phyloP scores from a whole-genome alignment of 2,797 vertebrate species.

The Coreius guichenoti region DNA sequence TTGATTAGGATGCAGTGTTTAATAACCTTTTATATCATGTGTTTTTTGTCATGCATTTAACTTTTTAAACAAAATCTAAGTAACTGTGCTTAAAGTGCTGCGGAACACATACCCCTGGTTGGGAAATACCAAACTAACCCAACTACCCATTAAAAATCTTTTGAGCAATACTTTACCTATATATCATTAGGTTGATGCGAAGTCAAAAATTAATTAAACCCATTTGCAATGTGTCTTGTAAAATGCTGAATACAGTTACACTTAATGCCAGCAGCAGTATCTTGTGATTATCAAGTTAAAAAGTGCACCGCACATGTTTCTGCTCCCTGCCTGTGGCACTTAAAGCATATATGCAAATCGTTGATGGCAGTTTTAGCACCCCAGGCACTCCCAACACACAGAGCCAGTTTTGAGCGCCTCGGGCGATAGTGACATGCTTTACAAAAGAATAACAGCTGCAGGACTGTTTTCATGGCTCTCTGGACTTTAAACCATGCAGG shows the following conservation, averaged over 20 bases:
- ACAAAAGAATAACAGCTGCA: background rate
- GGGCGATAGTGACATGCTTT: slow-evolving; percentile 50
- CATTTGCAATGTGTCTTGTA: background rate
- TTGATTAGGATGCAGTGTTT: background rate
- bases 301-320: slow-evolving; percentile 25
- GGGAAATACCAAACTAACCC: background rate
- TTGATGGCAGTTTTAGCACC: slow-evolving; percentile 52
- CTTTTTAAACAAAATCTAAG: background rate
- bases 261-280: slow-evolving; percentile 11
- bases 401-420: slow-evolving; percentile 69
- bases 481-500: background rate
- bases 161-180: slow-evolving; percentile 1
- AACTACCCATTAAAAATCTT: background rate
- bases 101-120: background rate
- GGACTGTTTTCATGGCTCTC: background rate
- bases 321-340: slow-evolving; percentile 45
- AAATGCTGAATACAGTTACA: background rate
- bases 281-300: background rate
- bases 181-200: background rate
- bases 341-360: slow-evolving; percentile 49
- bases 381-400: slow-evolving; percentile 61
- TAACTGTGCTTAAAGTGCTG: background rate
- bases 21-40: background rate
- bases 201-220: background rate
- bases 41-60: background rate